Conservation (phyloP, 2,888 invertebrate genomes). For the Ornithoptera alexandrae region DNA sequence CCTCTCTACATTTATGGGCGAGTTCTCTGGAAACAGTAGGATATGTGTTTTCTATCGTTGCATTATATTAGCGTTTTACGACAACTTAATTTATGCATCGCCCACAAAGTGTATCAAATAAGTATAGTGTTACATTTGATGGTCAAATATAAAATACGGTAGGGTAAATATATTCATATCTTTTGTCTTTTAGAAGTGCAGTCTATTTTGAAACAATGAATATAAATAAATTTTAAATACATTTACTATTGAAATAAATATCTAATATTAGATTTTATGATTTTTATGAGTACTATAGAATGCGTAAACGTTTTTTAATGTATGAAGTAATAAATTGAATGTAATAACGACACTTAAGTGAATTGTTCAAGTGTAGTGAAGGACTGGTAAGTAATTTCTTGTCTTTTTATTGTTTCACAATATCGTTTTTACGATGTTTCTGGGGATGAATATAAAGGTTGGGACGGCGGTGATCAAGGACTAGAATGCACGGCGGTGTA, state of each 20-base stretch:
- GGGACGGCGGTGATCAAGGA: constrained; percentile 52
- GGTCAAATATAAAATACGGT: constrained; percentile 44
- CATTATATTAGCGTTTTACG: constrained; percentile 60
- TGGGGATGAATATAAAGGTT: constrained; percentile 37
- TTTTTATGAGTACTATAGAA: not conserved
- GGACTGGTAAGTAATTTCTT: constrained; percentile 12
- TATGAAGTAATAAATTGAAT: not conserved
- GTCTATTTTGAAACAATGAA: constrained; percentile 47
- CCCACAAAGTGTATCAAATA: constrained; percentile 53
- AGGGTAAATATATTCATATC: constrained; percentile 35
- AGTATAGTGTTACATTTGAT: constrained; percentile 55
- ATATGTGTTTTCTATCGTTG: constrained; percentile 52
- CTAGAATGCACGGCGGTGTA: constrained; percentile 61
- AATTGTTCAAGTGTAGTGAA: not conserved
- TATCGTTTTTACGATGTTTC: constrained; percentile 43
- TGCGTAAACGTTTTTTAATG: not conserved
- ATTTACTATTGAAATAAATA: constrained; percentile 27
- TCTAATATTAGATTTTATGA: not conserved
- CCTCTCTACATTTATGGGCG: constrained; percentile 54
- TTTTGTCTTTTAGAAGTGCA: constrained; percentile 28
- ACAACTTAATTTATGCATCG: constrained; percentile 64
- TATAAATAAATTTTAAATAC: not conserved
- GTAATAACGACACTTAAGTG: not conserved
- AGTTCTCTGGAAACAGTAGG: constrained; percentile 53
- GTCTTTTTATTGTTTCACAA: constrained; percentile 38